Evolutionary conservation across 2,888 invertebrate species (phyloP), one percentile per base, ranked within the genome.

Genomic region (Agonopterix arenella): DNA sequence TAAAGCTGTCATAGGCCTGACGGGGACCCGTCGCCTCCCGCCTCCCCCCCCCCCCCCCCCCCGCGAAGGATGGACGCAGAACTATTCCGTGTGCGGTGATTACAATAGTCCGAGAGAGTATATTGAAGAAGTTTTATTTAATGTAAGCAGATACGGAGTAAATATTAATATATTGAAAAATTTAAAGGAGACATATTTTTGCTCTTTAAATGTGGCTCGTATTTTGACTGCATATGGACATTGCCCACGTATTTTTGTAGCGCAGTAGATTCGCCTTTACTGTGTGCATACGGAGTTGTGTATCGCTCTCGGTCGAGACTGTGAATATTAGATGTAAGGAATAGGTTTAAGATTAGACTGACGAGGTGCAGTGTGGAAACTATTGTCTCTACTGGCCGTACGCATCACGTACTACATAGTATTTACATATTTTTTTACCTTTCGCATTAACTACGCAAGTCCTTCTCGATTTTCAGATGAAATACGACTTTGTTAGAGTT

Each of bases 191-290:
- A 88, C 89, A 89, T 89, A 88, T 89, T 89, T 88, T 88, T 85
- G 77, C 84, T 83, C 83, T 80, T 73, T 68, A 68, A 75, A 80
- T 82, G 80, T 84, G 80, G 77, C 77, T 78, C 76, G 77, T 83
- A 76, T 82, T 77, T 77, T 79, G 82, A 84, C 80, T 84, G 76
- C 79, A 79, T 76, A 80, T 80, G 80, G 80, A 86, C 81, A 86
- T 88, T 88, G 88, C 88, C 88, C 88, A 89, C 88, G 85, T 89
- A 88, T 88, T 86, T 85, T 85, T 84, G 79, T 86, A 86, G 84
- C 70, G 79, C 80, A 81, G 83, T 80, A 80, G 79, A 73, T 71
- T 80, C 76, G 83, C 83, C 82, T 84, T 83, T 75, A 77, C 76
- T 76, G 78, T 73, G 72, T 70, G 69, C 70, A 69, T 64, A 28